Percentiles rank a stretch among this genome's conserved stretches.
phyloP scores from a whole-genome alignment of 2,113 vertebrate species.

The Odobenus rosmarus region DNA sequence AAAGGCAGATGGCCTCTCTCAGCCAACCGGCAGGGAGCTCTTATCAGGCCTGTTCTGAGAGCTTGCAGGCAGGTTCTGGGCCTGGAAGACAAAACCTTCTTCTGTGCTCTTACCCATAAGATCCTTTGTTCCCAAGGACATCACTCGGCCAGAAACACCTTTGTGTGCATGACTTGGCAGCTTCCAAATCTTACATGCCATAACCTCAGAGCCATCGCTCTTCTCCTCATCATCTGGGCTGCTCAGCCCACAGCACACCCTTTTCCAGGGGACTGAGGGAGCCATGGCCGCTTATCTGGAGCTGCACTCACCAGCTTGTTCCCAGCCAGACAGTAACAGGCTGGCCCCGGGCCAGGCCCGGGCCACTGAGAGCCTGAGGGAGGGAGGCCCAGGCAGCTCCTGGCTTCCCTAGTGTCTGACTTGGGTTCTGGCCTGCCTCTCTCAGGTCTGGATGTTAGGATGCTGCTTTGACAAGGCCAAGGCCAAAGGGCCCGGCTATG shows the following conservation, averaged over 20 bases:
- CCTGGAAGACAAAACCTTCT: constrained; percentile 47
- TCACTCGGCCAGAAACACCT: constrained; percentile 13
- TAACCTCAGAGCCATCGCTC: background rate
- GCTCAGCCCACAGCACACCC: background rate
- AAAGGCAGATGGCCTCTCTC: background rate
- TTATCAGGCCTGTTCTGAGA: constrained; percentile 36
- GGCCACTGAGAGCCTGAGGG: background rate
- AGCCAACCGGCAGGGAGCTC: background rate
- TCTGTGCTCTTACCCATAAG: constrained; percentile 36
- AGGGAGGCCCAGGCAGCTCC: background rate
- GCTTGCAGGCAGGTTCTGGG: background rate
- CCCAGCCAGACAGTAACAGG: background rate
- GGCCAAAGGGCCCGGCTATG: background rate
- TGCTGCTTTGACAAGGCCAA: background rate
- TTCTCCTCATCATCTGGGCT: background rate
- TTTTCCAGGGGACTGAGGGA: background rate
- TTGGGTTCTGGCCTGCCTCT: background rate
- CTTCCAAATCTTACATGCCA: background rate
- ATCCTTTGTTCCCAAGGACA: background rate
- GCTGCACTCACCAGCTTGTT: background rate
- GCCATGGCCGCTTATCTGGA: constrained; percentile 17
- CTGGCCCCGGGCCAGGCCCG: background rate
- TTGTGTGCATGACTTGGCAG: background rate
- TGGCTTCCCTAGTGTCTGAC: background rate
- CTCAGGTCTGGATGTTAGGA: background rate